Evolutionary conservation across 2,113 vertebrate species (phyloP), one percentile per base, ranked within the genome.

Genomic region (Pao palembangensis): DNA sequence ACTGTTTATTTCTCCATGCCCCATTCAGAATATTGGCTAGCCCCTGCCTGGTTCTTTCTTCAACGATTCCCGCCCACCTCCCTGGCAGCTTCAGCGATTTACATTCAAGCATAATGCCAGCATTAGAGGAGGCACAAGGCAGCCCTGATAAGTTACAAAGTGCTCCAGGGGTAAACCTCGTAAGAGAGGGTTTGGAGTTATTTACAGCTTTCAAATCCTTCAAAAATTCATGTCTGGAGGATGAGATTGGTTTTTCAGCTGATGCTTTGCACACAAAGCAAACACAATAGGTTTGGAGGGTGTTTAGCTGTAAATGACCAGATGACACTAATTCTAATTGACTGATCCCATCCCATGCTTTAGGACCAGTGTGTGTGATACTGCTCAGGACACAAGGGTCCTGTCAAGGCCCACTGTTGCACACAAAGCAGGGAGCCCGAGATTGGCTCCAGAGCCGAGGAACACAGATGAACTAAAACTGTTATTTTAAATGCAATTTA

Each of bases 61-160:
- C 75, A 81, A 81, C 83, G 81, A 88, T 88, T 87, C 88, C 85
- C 91, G 81, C 91, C 90, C 89, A 90, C 90, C 84, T 84, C 89
- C 89, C 87, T 89, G 85, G 89, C 88, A 88, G 89, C 89, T 90
- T 12, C 87, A 89, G 79, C 81, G 87, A 91, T 92, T 91, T 91
- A 91, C 88, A 91, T 91, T 91, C 87, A 80, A 90, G 88, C 90
- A 91, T 91, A 92, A 92, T 89, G 90, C 89, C 82, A 74, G 87
- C 90, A 88, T 87, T 88, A 91, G 90, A 88, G 82, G 82, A 91
- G 83, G 90, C 89, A 89, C 90, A 90, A 92, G 91, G 89, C 89
- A 83, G 87, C 77, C 88, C 88, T 89, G 90, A 92, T 92, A 90
- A 91, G 85, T 91, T 91, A 91, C 90, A 91, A 89, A 91, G 90